Evolutionary conservation across 1,140 invertebrate genomes (phyloP), one percentile per base, ranked within the genome.

Genomic region (Mizuhopecten yessoensis): DNA sequence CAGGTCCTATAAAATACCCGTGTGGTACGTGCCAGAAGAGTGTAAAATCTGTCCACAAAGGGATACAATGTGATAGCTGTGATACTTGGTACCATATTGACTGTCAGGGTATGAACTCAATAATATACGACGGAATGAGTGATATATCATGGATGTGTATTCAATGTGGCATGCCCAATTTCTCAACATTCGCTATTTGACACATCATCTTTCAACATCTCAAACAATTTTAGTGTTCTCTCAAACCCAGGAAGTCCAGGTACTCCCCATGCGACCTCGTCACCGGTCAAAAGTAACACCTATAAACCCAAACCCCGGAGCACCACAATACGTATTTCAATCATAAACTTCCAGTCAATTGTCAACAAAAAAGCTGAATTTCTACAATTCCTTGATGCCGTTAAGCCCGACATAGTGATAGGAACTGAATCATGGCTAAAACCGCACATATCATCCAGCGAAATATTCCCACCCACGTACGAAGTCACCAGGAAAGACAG

Each of bases 11-110:
- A 29, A 9, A 36, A 10, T 89, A 75, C 49, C 45, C 88, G 36
- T 49, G 57, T 86, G 88, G 88, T 3, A 34, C 88, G 86, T 89
- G 88, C 33, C 29, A 89, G 0, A 89, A 89, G 33, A 33, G 39
- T 20, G 88, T 89, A 2, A 89, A 33, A 2, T 89, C 49, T 45
- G 86, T 86, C n/a, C 88, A 89, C 33, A 89, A 86, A 89, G 88
- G 49, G 34, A 33, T 89, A 0, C 86, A 75, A 13, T 89, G 88
- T 86, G 88, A 89, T 13, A 86, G 5, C 3, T 89, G 33, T 36
- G 75, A 86, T 29, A n/a, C 42, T 11, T 89, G 88, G 88, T 89
- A 23, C 33, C 88, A 89, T 39, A 89, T 86, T 34, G 88, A 89
- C 15, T 89, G 88, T 33, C 88, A 89, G 86, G 88, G 88, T 11